Conservation (phyloP, 2,797 vertebrate genomes). For the Acanthurus tractus region DNA sequence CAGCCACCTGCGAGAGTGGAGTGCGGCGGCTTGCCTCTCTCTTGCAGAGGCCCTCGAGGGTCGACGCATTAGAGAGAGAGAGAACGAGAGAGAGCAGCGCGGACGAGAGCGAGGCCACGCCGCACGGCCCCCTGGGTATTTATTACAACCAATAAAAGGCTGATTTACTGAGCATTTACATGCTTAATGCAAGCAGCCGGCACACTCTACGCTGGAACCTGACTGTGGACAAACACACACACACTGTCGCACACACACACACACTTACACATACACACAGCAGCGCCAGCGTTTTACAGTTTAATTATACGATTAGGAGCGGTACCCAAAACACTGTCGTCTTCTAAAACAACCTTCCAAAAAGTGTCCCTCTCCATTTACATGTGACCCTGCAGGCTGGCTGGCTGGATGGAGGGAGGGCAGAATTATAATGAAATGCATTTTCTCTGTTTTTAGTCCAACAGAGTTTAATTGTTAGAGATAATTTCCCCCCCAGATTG, state of each 20-base stretch:
- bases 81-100: slow-evolving; percentile 62
- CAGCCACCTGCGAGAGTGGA: slow-evolving; percentile 82
- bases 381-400: slow-evolving; percentile 80
- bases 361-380: slow-evolving; percentile 86
- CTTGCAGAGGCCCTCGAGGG: slow-evolving; percentile 75
- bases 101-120: slow-evolving; percentile 83
- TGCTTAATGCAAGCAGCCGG: slow-evolving; percentile 87
- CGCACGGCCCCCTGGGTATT: slow-evolving; percentile 86
- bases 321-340: slow-evolving; percentile 81
- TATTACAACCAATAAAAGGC: slow-evolving; percentile 91
- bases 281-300: slow-evolving; percentile 82
- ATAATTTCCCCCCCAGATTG: slow-evolving; percentile 71
- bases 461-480: slow-evolving; percentile 85
- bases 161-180: slow-evolving; percentile 91
- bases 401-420: slow-evolving; percentile 65
- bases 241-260: slow-evolving; percentile 43
- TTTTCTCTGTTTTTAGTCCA: slow-evolving; percentile 80
- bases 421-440: slow-evolving; percentile 82
- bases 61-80: slow-evolving; percentile 86
- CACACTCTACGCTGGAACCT: slow-evolving; percentile 77
- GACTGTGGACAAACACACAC: slow-evolving; percentile 55
- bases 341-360: slow-evolving; percentile 85
- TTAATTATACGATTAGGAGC: slow-evolving; percentile 89
- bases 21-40: slow-evolving; percentile 71
- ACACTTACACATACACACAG: slow-evolving; percentile 45